Evolutionary conservation across 2,888 invertebrate genomes (phyloP), one percentile per base, ranked within the genome.

Genomic region (Caenorhabditis sp.): DNA sequence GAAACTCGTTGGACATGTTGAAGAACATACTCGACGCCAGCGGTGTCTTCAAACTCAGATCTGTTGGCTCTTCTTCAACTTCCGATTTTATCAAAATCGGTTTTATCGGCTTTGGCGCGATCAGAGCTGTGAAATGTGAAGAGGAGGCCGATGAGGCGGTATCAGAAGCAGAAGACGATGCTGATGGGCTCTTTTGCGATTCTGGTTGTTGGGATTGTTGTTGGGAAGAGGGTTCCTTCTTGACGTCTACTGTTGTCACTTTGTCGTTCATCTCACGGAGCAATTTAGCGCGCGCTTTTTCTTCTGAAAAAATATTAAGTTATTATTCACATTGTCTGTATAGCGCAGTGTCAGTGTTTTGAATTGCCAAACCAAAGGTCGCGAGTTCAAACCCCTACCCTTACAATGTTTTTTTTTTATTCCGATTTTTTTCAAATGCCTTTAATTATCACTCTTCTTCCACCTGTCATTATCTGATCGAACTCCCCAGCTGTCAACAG

Each of bases 121-220:
- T 74, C 10, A 80, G 61, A 8, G 43, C 31, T 8, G 74, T 67
- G 50, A 73, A 70, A 50, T 69, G 67, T 8, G 80, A 78, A 2
- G 77, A 72, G 7, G 76, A 68, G 2, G 80, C 77, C 17, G 80
- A 80, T 17, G 80, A 80, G 2, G 80, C 77, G 49, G 80, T 80
- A 56, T 80, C 80, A 20, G 80, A 80, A n/a, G 80, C 80, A 1
- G 77, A 78, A 12, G 80, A 80, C 1, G 67, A 67, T 12, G 80
- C 77, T 12, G 73, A 74, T 17, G 79, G 79, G 36, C 70, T 70
- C 49, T 79, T 79, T 43, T 79, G 79, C 1, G 67, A 69, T 36
- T 76, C 76, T 20, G 65, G 20, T 20, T 36, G 36, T 53, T 53
- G 53, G 21, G 53, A 21, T 8, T 25, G 4, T 27, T 43, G 57